Conservation (phyloP, 1,140 invertebrate species). For the Platorchestia sp. region DNA sequence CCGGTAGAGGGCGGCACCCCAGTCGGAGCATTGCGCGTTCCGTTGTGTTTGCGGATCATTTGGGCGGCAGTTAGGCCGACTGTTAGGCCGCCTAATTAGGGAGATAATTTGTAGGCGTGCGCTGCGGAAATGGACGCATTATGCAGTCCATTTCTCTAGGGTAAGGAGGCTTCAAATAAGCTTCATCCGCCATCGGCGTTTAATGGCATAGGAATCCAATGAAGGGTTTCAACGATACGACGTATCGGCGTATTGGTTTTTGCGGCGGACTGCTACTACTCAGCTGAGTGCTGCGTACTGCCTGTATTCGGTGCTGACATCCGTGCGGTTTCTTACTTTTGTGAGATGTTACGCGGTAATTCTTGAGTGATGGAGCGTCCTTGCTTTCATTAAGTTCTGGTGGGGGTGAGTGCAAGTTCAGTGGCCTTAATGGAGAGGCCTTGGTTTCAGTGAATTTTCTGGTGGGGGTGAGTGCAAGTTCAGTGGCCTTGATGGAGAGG, state of each 20-base stretch:
- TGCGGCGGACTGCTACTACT: background rate
- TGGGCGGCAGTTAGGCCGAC: background rate
- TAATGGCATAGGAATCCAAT: conserved; percentile 33
- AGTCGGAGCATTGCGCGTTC: background rate
- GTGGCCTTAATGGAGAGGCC: background rate
- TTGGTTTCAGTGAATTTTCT: too few relatives aligned
- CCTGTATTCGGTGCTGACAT: background rate
- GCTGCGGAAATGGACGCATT: conserved; percentile 16
- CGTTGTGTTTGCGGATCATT: background rate
- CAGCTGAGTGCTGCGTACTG: background rate
- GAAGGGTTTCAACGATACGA: conserved; percentile 1
- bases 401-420: background rate
- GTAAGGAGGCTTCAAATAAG: conserved; percentile 9
- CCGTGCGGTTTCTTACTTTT: background rate
- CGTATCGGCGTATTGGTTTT: conserved; percentile 24
- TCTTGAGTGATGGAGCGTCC: background rate
- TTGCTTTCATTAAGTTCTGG: background rate
- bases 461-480: background rate
- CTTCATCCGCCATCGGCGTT: background rate
- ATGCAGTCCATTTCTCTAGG: conserved; percentile 20
- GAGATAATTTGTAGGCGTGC: conserved; percentile 16
- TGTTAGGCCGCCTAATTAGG: conserved; percentile 16
- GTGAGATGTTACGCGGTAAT: background rate
- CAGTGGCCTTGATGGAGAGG: background rate
- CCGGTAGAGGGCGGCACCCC: background rate